Evolutionary conservation across 2,888 invertebrate genomes (phyloP), one percentile per base, ranked within the genome.

Genomic region (Strigamia maritima): DNA sequence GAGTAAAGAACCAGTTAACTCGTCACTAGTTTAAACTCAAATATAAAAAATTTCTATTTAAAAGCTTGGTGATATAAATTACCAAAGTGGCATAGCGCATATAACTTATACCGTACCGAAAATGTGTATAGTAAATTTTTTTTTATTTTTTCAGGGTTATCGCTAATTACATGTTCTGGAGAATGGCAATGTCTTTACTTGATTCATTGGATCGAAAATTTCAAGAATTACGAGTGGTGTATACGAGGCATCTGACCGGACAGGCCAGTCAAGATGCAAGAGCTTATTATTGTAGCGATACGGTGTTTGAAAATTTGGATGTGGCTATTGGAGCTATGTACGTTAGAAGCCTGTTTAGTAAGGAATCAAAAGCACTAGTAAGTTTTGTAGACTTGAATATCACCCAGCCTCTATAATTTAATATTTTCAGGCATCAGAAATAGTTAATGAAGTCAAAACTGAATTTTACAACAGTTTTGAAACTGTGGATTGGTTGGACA

Each of bases 111-210:
- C n/a, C n/a, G n/a, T n/a, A n/a, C n/a, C n/a, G n/a, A n/a, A n/a
- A n/a, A n/a, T n/a, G n/a, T n/a, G n/a, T n/a, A n/a, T 14, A 2
- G 40, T 44, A 14, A 44, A 44, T 44, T 12, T 44, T 31, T 38
- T 16, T 31, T 79, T 74, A 0, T 54, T 38, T 77, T 81, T 83
- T 16, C 84, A 90, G 93, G 81, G 88, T 90, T 2, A 89, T 92
- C 83, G 94, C 96, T 2, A 97, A 97, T 88, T 97, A 97, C 85
- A 91, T 94, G 82, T 90, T 96, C 90, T 97, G 97, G 96, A 90
- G 96, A 78, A 92, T 94, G 0, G 92, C 92, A 0, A 92, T 93
- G 4, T 92, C 94, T 0, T 83, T 86, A 79, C 84, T 85, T 10
- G 91, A 92, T 2, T 96, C 94, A 85, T 87, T 97, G 81, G 79